These are phyloP conservation scores for Halcyon badia DNA, from an alignment of 2,797 vertebrate genomes.

Conservation along the genomic window DNA sequence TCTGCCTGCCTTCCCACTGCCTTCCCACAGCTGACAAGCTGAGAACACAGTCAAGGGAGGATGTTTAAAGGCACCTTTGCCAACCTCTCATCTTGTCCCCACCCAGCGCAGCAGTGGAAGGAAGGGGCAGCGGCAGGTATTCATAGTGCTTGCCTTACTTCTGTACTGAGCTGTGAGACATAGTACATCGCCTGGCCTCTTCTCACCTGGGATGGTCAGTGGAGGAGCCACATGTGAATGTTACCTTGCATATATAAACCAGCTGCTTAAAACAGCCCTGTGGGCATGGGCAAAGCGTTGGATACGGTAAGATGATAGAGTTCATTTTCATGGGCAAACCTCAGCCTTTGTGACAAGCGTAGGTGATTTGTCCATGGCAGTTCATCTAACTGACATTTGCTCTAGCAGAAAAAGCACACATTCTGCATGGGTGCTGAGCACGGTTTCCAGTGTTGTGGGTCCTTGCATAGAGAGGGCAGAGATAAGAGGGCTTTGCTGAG, in stretches of 20 bases:
- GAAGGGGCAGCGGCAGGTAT: neutral
- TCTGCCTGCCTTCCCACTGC: neutral
- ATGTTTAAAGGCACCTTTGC: neutral
- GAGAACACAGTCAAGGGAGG: neutral
- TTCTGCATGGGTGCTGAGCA: neutral
- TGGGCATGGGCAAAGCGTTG: neutral
- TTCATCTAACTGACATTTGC: neutral
- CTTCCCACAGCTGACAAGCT: neutral
- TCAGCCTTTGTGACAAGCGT: neutral
- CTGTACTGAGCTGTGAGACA: neutral
- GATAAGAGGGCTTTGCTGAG: neutral
- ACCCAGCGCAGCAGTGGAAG: accelerated
- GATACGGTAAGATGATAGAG: neutral
- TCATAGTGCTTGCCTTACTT: neutral
- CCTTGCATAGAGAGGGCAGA: neutral
- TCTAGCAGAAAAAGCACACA: neutral
- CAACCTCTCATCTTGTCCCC: neutral
- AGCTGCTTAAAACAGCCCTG: neutral
- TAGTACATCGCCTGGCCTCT: neutral
- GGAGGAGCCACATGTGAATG: neutral
- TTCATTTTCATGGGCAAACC: accelerated
- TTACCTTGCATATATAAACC: neutral
- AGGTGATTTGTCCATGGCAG: neutral
- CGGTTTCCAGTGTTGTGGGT: accelerated
- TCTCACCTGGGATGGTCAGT: neutral